These are phyloP conservation scores for Cichladusa arquata DNA, from an alignment of 2,113 vertebrate genomes.

Conservation along the genomic window DNA sequence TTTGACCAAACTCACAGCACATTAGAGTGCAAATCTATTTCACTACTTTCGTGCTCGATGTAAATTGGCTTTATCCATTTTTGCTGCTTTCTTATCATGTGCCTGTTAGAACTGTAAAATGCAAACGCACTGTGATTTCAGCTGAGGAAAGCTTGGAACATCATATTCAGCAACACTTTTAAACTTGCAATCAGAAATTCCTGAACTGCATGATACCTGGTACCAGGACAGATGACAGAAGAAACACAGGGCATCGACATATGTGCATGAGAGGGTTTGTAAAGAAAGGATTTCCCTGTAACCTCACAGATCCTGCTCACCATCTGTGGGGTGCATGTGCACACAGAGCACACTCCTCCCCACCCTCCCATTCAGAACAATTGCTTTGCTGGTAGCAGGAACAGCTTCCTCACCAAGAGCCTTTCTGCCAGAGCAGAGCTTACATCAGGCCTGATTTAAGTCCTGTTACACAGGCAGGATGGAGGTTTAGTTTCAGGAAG, in stretches of 20 bases:
- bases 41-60: not conserved
- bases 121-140: not conserved
- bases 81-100: not conserved
- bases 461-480: not conserved
- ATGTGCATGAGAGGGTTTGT: rapidly evolving
- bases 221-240: not conserved
- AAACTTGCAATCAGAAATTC: not conserved
- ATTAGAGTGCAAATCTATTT: not conserved
- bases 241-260: rapidly evolving
- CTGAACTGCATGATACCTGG: not conserved
- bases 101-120: not conserved
- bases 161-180: not conserved
- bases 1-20: not conserved
- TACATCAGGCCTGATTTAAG: not conserved
- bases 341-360: not conserved
- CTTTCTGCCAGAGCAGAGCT: not conserved
- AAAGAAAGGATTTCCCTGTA: not conserved
- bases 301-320: not conserved
- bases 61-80: not conserved
- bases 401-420: not conserved
- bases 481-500: not conserved
- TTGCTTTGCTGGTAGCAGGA: not conserved
- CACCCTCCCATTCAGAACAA: not conserved
- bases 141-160: not conserved
- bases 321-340: not conserved